A percentile compares a stretch with the other conserved stretches of the same genome.
Conservation (phyloP, 2,888 invertebrate genomes). For the Cryptus viduatorius region DNA sequence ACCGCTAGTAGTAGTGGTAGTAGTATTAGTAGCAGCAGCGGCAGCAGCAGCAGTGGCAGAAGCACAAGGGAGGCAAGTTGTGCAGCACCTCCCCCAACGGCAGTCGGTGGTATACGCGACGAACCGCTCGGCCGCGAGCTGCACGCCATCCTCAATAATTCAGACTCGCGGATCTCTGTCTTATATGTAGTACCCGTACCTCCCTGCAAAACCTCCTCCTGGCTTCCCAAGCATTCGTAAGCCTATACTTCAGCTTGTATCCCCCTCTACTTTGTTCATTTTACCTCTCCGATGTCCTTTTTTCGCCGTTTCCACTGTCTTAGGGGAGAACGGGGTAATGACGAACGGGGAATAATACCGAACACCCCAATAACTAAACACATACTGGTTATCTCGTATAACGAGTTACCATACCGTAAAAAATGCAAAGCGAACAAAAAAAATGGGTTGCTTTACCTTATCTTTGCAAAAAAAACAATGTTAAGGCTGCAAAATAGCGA, state of each 20-base stretch:
- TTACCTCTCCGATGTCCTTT: constrained; percentile 7
- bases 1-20: constrained; percentile 22
- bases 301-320: not conserved
- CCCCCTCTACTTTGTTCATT: constrained; percentile 4
- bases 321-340: not conserved
- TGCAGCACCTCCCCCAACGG: constrained; percentile 33
- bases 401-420: too few species aligned
- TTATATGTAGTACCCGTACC: constrained; percentile 69
- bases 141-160: constrained; percentile 84
- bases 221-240: constrained; percentile 11
- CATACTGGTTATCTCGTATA: too few species aligned
- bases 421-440: too few species aligned
- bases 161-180: constrained; percentile 79
- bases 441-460: too few species aligned
- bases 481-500: too few species aligned
- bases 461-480: too few species aligned
- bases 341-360: too few species aligned
- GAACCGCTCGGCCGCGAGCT: constrained; percentile 57
- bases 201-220: constrained; percentile 11
- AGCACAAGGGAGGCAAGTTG: constrained; percentile 46
- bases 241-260: constrained; percentile 21
- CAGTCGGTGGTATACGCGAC: constrained; percentile 48
- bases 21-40: too few species aligned
- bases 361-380: too few species aligned
- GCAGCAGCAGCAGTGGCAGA: constrained; percentile 35